Evolutionary conservation across 2,113 vertebrate genomes (phyloP).

Genomic region (Syngnathus scovelli): DNA sequence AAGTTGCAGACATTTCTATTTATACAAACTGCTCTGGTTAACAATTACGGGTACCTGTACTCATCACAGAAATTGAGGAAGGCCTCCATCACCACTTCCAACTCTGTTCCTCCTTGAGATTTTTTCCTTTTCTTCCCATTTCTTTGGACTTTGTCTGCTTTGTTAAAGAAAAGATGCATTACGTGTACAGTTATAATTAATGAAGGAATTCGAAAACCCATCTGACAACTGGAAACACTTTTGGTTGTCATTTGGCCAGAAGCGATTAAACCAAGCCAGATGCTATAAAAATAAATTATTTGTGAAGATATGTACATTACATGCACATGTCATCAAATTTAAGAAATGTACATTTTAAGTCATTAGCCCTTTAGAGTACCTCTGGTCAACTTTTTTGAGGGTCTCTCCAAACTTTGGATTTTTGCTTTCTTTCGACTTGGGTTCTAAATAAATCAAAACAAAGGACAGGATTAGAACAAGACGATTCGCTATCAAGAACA

Average conservation of each 20-base stretch:
- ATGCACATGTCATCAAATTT: background rate
- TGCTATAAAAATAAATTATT: too few species aligned
- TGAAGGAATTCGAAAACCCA: background rate
- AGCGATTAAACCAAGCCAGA: too few species aligned
- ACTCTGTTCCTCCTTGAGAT: constrained; percentile 12
- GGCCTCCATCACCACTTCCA: constrained; percentile 43
- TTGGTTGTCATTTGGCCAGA: too few species aligned
- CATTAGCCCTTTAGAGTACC: constrained; percentile 26
- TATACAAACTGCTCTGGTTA: background rate
- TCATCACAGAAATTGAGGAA: constrained; percentile 46
- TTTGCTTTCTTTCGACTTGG: constrained; percentile 33
- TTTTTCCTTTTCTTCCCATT: background rate
- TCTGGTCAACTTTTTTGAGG: constrained; percentile 20
- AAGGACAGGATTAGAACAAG: background rate
- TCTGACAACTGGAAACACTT: background rate
- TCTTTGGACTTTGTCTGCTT: background rate
- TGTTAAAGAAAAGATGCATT: background rate
- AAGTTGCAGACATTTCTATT: background rate
- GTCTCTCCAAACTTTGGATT: background rate
- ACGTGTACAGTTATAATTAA: background rate
- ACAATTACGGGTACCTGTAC: constrained; percentile 43
- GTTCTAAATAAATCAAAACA: constrained; percentile 26
- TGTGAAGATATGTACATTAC: too few species aligned
- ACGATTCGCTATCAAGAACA: background rate
- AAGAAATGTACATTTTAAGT: too few species aligned